Evolutionary conservation across 2,888 invertebrate genomes (phyloP).

Genomic region (Neoaliturus tenellus): DNA sequence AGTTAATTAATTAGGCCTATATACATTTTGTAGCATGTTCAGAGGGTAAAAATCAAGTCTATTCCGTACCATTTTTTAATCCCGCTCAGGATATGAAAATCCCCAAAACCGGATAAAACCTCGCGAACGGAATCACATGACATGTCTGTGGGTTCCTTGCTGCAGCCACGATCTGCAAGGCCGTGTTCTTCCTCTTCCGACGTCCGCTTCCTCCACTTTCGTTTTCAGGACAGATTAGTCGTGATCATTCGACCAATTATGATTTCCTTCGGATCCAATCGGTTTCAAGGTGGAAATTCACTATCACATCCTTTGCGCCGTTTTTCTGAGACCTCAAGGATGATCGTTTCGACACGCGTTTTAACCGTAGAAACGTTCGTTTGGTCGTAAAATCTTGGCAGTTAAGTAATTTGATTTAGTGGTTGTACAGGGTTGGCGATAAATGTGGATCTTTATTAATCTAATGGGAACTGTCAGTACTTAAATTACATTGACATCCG

Average conservation of each 20-base stretch:
- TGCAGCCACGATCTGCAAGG: not conserved
- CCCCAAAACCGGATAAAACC: no score
- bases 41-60: no score
- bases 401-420: no score
- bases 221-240: not conserved
- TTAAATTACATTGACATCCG: no score
- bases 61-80: no score
- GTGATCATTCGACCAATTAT: not conserved
- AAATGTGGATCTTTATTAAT: no score
- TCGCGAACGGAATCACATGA: no score
- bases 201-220: slow-evolving; percentile 33
- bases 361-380: not conserved
- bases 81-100: no score
- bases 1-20: no score
- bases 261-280: slow-evolving; percentile 17
- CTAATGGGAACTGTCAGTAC: no score
- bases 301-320: not conserved
- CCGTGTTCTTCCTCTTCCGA: not conserved
- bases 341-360: not conserved
- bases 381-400: not conserved
- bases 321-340: not conserved
- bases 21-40: no score
- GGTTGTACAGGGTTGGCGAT: no score
- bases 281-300: slow-evolving; percentile 25
- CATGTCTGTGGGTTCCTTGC: not conserved